A percentile compares a stretch with the other conserved stretches of the same genome.
Evolutionary conservation across 2,113 vertebrate genomes (phyloP).

Genomic region (Microcebus tavaratra): DNA sequence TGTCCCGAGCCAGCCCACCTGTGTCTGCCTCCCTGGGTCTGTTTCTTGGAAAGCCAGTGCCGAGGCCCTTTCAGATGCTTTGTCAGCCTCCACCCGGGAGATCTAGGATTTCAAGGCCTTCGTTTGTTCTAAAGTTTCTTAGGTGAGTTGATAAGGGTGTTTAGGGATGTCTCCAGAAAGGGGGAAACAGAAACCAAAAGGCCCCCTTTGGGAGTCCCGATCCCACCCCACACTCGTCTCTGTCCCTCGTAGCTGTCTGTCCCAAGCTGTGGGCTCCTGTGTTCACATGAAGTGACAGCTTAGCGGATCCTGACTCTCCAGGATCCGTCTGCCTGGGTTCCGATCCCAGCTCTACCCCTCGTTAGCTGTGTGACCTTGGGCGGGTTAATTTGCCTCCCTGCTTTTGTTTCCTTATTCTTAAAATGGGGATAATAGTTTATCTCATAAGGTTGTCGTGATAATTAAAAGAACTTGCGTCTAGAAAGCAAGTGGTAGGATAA

Average conservation of each 20-base stretch:
- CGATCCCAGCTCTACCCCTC: neutral
- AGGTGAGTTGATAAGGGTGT: neutral
- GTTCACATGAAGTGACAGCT: too few species aligned
- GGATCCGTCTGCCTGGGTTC: neutral
- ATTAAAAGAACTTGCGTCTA: neutral
- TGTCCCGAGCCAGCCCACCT: neutral
- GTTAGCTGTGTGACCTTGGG: neutral
- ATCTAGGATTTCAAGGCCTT: neutral
- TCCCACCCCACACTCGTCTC: neutral
- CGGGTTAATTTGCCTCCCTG: neutral
- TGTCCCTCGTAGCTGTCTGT: neutral
- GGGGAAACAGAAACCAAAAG: neutral
- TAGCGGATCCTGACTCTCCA: neutral
- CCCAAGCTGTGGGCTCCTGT: neutral
- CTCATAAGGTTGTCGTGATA: neutral
- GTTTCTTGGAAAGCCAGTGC: neutral
- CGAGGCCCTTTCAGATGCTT: neutral
- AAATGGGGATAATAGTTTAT: neutral
- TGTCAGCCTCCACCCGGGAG: neutral
- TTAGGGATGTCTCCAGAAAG: neutral
- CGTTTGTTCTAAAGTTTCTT: neutral
- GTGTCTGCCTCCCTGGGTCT: neutral
- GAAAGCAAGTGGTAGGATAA: neutral
- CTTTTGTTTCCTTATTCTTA: neutral
- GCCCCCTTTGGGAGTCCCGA: neutral